Conservation (phyloP, 2,113 vertebrate species). For the Caranx ignobilis region DNA sequence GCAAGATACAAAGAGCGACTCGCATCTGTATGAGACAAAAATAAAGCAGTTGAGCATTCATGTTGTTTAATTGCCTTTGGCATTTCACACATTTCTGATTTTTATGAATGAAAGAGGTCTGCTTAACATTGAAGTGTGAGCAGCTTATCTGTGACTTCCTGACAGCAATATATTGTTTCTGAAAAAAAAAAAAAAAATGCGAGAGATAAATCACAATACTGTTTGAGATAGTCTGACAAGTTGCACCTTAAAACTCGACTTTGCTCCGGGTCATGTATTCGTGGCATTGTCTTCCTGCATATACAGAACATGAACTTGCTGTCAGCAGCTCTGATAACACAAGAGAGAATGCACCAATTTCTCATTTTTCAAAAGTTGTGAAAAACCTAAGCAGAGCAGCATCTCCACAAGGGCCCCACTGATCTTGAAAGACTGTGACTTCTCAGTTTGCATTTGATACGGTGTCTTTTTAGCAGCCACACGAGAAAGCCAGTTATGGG, state of each 20-base stretch:
- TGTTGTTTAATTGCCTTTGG: constrained; percentile 27
- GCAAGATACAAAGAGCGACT: constrained; percentile 35
- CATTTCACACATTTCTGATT: constrained; percentile 17
- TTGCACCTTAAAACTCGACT: constrained; percentile 28
- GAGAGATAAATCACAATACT: constrained; percentile 2
- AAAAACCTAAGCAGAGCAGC: constrained; percentile 77
- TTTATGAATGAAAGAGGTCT: constrained; percentile 44
- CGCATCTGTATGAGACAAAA: constrained; percentile 36
- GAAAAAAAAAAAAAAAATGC: not conserved
- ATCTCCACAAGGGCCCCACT: constrained; percentile 79
- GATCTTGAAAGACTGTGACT: constrained; percentile 81
- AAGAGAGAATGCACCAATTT: constrained; percentile 75
- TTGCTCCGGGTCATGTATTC: constrained; percentile 63
- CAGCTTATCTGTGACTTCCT: not conserved
- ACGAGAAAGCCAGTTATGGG: constrained; percentile 79
- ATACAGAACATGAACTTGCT: constrained; percentile 69
- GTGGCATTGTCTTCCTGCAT: constrained; percentile 34
- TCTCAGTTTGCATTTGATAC: constrained; percentile 83
- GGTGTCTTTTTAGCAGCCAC: constrained; percentile 75
- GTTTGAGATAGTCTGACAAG: constrained; percentile 32
- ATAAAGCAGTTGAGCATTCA: constrained; percentile 27
- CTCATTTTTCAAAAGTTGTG: constrained; percentile 75
- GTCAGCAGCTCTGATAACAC: constrained; percentile 75
- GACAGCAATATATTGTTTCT: not conserved
- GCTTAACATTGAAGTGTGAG: constrained; percentile 10